Percentiles rank a stretch among this genome's conserved stretches.
phyloP scores from a whole-genome alignment of 2,113 vertebrate species.

The Calonectris borealis region DNA sequence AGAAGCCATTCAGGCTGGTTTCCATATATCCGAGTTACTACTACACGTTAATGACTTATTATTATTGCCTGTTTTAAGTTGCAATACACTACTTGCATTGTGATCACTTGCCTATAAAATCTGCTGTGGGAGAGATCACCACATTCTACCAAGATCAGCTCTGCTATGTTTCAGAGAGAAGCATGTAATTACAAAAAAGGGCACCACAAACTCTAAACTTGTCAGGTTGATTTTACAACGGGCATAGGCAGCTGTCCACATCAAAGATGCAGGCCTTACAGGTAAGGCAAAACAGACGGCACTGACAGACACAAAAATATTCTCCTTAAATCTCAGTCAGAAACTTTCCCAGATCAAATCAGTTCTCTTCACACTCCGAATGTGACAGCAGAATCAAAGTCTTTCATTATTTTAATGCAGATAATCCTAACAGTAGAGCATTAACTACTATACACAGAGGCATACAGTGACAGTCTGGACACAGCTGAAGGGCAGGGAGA shows the following conservation, averaged over 20 bases:
- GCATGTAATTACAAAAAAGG: not conserved
- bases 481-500: not conserved
- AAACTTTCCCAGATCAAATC: not conserved
- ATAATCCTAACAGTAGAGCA: not conserved
- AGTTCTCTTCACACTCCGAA: not conserved
- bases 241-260: not conserved
- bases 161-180: not conserved
- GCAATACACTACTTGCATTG: not conserved
- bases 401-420: not conserved
- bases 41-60: not conserved
- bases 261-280: not conserved
- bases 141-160: not conserved
- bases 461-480: not conserved
- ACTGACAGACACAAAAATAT: not conserved
- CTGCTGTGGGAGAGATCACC: not conserved
- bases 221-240: not conserved
- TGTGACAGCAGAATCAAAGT: not conserved
- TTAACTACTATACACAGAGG: not conserved
- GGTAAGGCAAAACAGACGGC: not conserved
- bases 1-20: not conserved
- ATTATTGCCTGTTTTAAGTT: not conserved
- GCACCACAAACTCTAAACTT: not conserved
- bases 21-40: not conserved
- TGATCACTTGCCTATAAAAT: not conserved
- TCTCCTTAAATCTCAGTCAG: not conserved